Base-by-base conservation (phyloP, 2,888 invertebrate genomes). In the Steinernema hermaphroditum region DNA sequence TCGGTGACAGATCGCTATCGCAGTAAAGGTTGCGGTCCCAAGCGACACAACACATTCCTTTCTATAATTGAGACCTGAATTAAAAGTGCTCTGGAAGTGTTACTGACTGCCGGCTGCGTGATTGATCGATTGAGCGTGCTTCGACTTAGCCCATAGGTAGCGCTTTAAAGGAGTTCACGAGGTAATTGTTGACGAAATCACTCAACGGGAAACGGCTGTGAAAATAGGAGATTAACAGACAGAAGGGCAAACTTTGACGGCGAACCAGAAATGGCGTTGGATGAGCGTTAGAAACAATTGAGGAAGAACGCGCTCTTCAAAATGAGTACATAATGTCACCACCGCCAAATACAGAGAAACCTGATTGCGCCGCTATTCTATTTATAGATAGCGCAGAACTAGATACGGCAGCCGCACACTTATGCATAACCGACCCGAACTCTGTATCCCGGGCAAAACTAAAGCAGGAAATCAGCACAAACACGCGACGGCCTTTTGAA, bases 311-410 rank as follows among this genome's bases (percentile, higher is more conserved):
- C 27, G 62, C 62, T 6, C 62, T 14, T 32, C 62, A 27, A 24
- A 29, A 32, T 62, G 62, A 62, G 62, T 62, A 62, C 62, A 62
- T 27, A 62, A 62, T 62, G 62, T 62, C 62, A 62, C 27, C 62
- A 32, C 16, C 62, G 29, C 62, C 62, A 62, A 62, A 62, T 62
- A 32, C 62, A 62, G 62, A 16, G 32, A 62, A 62, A 62, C 62
- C 62, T 62, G 62, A 62, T 62, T 62, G 22, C 62, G 29, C 14
- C 62, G 62, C 32, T 9, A 29, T 29, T 22, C 62, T 62, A 62
- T 62, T 62, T 62, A 62, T 62, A 62, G 62, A 62, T 29, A 4
- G n/a, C 46, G 46, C n/a, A 62, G 62, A 62, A 62, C 62, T 62
- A 62, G 62, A 62, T 62, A 50, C 50, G 62, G 16, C 27, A 62